A percentile compares a stretch with the other conserved stretches of the same genome.
Conservation (phyloP, 2,113 vertebrate genomes). For the Oncorhynchus tshawytscha region DNA sequence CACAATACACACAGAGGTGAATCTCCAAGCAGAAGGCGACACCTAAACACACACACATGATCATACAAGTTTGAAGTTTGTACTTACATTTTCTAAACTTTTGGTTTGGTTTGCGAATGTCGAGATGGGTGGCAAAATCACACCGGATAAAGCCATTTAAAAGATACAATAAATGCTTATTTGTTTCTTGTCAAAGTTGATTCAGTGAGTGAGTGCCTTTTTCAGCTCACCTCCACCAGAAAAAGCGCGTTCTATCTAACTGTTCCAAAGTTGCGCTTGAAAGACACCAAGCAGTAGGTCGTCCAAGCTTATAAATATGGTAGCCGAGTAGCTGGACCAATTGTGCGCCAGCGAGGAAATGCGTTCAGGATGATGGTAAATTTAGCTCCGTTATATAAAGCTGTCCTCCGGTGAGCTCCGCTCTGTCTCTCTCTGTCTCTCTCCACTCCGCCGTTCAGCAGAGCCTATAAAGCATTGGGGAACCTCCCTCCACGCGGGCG, state of each 20-base stretch:
- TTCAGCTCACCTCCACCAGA: conserved; percentile 28
- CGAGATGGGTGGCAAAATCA: conserved; percentile 91
- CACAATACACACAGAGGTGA: neutral
- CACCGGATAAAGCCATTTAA: conserved; percentile 86
- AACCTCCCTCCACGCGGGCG: conserved; percentile 29
- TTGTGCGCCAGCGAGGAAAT: conserved; percentile 84
- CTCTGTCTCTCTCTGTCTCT: conserved; percentile 29
- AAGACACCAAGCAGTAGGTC: conserved; percentile 69
- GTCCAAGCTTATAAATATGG: conserved; percentile 67
- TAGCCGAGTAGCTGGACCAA: conserved; percentile 72
- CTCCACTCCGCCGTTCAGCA: conserved; percentile 39
- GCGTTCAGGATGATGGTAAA: conserved; percentile 84
- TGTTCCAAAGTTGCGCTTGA: conserved; percentile 54
- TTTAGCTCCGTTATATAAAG: conserved; percentile 88
- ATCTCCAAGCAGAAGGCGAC: neutral
- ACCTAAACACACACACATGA: neutral
- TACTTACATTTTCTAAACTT: conserved; percentile 88
- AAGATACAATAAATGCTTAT: conserved; percentile 25
- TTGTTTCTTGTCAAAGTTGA: conserved; percentile 38
- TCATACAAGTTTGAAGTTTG: neutral
- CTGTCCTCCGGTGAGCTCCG: conserved; percentile 36
- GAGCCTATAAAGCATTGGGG: conserved; percentile 52
- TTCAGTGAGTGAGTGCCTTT: conserved; percentile 1
- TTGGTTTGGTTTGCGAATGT: conserved; percentile 90
- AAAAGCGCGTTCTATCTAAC: conserved; percentile 34